Conservation (phyloP, 1,140 invertebrate species). For the Hylyphantes graminicola region DNA sequence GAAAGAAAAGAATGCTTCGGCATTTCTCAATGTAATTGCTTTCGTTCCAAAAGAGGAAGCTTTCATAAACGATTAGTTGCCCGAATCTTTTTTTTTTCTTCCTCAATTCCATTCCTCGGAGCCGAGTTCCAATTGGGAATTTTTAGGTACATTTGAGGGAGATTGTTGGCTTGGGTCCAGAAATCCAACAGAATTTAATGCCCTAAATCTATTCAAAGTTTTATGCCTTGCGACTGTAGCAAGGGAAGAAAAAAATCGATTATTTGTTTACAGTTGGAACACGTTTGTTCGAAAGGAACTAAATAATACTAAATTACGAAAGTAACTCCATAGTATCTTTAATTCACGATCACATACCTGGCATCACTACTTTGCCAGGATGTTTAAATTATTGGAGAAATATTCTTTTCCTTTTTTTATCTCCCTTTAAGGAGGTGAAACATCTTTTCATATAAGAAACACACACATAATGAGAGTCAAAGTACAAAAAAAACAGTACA, state of each 20-base stretch:
- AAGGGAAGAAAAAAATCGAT: slow-evolving; percentile 6
- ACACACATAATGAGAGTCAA: too few relatives aligned
- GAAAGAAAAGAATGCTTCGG: neutral
- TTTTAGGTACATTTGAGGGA: slow-evolving; percentile 13
- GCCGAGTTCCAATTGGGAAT: neutral
- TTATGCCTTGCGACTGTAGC: neutral
- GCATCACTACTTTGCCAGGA: too few relatives aligned
- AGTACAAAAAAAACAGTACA: too few relatives aligned
- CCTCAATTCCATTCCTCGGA: neutral
- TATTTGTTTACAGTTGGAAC: neutral
- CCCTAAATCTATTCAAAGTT: slow-evolving; percentile 23
- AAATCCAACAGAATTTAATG: slow-evolving; percentile 29
- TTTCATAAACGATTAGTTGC: slow-evolving; percentile 42
- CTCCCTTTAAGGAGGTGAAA: too few relatives aligned
- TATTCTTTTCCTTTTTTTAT: too few relatives aligned
- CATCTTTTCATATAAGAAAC: too few relatives aligned
- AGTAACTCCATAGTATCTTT: too few relatives aligned
- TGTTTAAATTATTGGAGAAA: too few relatives aligned
- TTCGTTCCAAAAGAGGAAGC: slow-evolving; percentile 5
- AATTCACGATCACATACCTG: too few relatives aligned
- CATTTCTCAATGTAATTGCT: slow-evolving; percentile 28
- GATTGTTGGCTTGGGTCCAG: slow-evolving; percentile 20
- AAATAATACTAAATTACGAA: too few relatives aligned
- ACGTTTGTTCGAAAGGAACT: too few relatives aligned
- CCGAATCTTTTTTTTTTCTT: slow-evolving; percentile 18